Evolutionary conservation across 2,797 vertebrate species (phyloP).

Genomic region (Sebastes trivittatus): DNA sequence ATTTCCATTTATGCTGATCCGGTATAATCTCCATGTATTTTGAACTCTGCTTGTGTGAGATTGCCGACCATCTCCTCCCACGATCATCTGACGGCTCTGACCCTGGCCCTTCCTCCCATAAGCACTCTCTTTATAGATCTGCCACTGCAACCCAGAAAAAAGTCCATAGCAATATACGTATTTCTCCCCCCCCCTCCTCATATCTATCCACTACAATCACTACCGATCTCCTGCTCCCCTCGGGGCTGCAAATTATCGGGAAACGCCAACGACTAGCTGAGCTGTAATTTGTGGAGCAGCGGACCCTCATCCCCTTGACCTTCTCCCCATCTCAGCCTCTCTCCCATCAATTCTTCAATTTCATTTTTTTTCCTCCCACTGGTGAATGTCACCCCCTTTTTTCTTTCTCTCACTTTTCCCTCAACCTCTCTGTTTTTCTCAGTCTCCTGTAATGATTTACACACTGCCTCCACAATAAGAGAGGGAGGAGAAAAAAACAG

Average conservation of each 20-base stretch:
- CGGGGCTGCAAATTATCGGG: constrained; percentile 70
- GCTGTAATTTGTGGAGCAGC: constrained; percentile 69
- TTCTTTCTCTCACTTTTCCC: constrained; percentile 28
- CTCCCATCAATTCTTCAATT: constrained; percentile 61
- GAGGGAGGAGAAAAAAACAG: not conserved
- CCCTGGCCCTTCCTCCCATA: constrained; percentile 38
- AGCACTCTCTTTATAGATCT: constrained; percentile 60
- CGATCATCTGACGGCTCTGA: constrained; percentile 31
- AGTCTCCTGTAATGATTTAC: constrained; percentile 58
- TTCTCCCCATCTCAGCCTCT: constrained; percentile 51
- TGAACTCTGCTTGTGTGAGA: not conserved
- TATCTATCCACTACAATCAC: constrained; percentile 70
- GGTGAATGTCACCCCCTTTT: constrained; percentile 62
- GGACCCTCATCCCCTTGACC: constrained; percentile 69
- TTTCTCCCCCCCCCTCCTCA: constrained; percentile 45
- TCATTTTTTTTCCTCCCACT: constrained; percentile 39
- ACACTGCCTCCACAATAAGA: constrained; percentile 38
- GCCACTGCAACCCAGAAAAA: constrained; percentile 53
- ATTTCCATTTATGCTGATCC: not conserved
- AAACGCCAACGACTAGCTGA: constrained; percentile 64
- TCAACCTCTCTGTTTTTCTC: constrained; percentile 24
- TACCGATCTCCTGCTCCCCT: constrained; percentile 57
- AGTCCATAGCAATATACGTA: constrained; percentile 58
- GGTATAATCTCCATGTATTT: not conserved
- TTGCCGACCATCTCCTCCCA: not conserved